Percentiles rank a stretch among this genome's conserved stretches.
These are phyloP conservation scores for Calameuta idolon DNA, from an alignment of 2,888 invertebrate species.

Conservation along the genomic window DNA sequence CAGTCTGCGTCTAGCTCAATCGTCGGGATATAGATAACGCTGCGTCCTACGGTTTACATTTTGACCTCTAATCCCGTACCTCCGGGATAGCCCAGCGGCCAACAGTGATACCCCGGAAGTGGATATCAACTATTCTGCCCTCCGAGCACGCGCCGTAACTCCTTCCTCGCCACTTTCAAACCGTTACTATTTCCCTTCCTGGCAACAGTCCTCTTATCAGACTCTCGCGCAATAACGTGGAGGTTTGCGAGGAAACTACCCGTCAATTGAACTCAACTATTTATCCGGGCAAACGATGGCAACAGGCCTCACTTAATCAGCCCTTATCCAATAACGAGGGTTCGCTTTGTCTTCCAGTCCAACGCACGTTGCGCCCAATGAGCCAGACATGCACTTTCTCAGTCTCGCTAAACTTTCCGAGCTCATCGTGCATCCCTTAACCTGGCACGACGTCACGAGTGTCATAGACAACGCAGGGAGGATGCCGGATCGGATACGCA, in stretches of 20 bases:
- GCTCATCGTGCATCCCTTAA: background rate
- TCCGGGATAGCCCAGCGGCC: background rate
- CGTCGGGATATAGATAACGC: constrained; percentile 42
- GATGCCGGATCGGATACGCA: background rate
- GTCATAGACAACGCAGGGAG: background rate
- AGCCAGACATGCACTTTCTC: background rate
- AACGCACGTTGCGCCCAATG: background rate
- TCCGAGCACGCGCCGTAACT: constrained; percentile 8
- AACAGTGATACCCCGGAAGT: background rate
- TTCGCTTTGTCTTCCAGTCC: background rate
- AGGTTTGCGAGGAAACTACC: background rate
- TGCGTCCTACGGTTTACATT: background rate
- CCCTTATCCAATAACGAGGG: background rate
- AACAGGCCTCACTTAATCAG: background rate
- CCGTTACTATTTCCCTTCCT: background rate
- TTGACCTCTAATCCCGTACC: background rate
- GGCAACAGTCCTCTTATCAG: background rate
- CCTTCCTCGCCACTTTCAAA: background rate
- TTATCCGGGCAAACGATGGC: background rate
- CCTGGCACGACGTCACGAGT: background rate
- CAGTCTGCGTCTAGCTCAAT: constrained; percentile 41
- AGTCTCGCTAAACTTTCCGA: background rate
- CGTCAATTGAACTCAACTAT: background rate
- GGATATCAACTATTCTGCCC: constrained; percentile 12
- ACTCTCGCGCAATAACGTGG: background rate